Evolutionary conservation across 2,888 invertebrate genomes (phyloP), one percentile per base, ranked within the genome.

Genomic region (Pseudococcus jackbeardsleyi): DNA sequence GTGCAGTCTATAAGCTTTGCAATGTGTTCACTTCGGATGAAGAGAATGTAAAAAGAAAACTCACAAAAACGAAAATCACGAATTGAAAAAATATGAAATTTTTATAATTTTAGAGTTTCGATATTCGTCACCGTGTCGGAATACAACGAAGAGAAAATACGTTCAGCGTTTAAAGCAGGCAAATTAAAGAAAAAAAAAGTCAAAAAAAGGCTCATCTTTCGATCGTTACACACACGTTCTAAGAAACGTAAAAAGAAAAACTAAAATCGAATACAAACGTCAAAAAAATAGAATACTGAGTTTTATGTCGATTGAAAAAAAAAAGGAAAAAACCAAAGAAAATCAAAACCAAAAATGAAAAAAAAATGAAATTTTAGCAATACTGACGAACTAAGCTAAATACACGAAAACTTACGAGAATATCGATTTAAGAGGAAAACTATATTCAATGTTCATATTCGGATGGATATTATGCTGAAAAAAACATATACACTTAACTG

Each of bases 381-480:
- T 82, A 82, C 79, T 82, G 79, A 82, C 46, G 79, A 82, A 82
- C 46, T 82, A 82, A 82, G 79, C 79, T 82, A 82, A 82, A 82
- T 82, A 82, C 79, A 82, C 79, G 79, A 82, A 82, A 82, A 82
- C 79, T 82, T 82, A 82, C 79, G 79, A 46, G 79, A 82, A 82
- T 82, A 82, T 82, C 46, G 79, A 82, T 82, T 82, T 82, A 82
- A 82, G 42, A 42, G 79, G 79, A 82, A 82, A 82, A 82, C 42
- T 82, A 46, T 82, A 82, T 82, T 82, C 79, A 82, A 46, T 46
- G 79, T 46, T 82, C 46, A 46, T 82, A 82, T 82, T 82, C 79
- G 79, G 79, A 82, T 82, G 79, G 79, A 82, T 82, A 82, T 79
- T 19, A 82, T 46, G 79, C 79, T 82, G 79, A 82, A 82, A 82